Evolutionary conservation across 2,888 invertebrate genomes (phyloP), one percentile per base, ranked within the genome.

Genomic region (Apodemia mormo): DNA sequence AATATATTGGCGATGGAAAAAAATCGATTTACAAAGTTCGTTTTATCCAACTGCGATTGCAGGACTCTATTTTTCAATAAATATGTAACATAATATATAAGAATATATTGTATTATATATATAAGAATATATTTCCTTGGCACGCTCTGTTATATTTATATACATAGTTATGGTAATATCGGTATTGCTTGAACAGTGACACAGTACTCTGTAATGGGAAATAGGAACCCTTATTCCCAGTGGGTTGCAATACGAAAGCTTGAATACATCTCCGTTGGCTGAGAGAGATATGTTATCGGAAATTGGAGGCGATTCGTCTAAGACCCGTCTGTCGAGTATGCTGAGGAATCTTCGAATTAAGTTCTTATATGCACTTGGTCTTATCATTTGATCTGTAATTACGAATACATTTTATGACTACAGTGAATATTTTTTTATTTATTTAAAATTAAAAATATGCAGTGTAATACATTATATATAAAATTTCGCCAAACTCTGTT

Each of bases 251-350:
- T 29, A 56, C 56, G 56, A 56, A 56, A 29, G 29, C 29, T 56
- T 56, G 56, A 56, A 56, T 56, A 56, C 56, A 56, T 56, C 29
- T 56, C 56, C 29, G 56, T 56, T 56, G 56, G 58, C 58, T 61
- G 12, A 61, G 58, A 61, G 58, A 61, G 58, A 61, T 61, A 61
- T 61, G 58, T 33, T 61, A 61, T 61, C 33, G 58, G 58, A 61
- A 61, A 61, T 61, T 61, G 58, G 12, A 33, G 58, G 6, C 58
- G 30, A 58, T 61, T 61, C 58, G 30, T 30, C 30, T 58, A 30
- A 58, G 58, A 58, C 58, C 29, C 29, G 58, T 22, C 58, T 30
- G 58, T 58, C 9, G 56, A 30, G 49, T 49, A 14, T 58, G 30
- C 22, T 1, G 2, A 10, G 58, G 58, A 58, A 58, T 58, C 33